Base-by-base conservation (phyloP, 2,113 vertebrate species). In the Jaculus jaculus region DNA sequence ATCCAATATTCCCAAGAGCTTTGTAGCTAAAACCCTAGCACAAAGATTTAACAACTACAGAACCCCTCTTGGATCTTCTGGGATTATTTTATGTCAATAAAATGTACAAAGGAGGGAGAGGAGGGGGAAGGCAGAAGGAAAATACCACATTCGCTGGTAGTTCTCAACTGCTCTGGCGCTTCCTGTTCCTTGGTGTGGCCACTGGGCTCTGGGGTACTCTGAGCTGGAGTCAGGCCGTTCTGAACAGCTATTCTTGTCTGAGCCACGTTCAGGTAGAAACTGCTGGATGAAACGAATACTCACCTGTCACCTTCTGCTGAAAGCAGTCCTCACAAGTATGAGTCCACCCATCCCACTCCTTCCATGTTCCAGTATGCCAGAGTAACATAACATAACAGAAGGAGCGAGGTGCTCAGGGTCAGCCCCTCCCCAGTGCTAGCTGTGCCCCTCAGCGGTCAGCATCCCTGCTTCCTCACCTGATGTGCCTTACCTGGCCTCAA, bases 1-100 rank as follows among this genome's bases (percentile, higher is more conserved):
- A 93, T 60, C 10, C 72, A 94, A 54, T 75, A 81, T n/a, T 60
- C 30, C 63, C 34, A 47, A 86, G 26, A 66, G 60, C 37, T 92
- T 82, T 95, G 42, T 37, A 71, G 30, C 90, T 94, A 84, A 96
- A 96, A 66, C 82, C 58, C 68, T 73, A 81, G 87, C 63, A 85
- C 47, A 82, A 75, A 79, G 26, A 21, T 26, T 90, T 81, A 77
- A 75, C 61, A 91, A 58, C 26, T 69, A 68, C 47, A 87, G 34
- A 84, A 84, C 11, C 18, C 51, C 11, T 86, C 47, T 92, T 68
- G 71, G 68, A 71, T 86, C 61, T 93, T 74, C 54, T 77, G 82
- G 37, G 34, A 42, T 68, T 94, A 72, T 77, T 96, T 47, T 82
- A 10, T 84, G 86, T 63, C 30, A 92, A 65, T 60, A 90, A 68